Base-by-base conservation (phyloP, 2,888 invertebrate genomes). In the Coenonympha glycerion region DNA sequence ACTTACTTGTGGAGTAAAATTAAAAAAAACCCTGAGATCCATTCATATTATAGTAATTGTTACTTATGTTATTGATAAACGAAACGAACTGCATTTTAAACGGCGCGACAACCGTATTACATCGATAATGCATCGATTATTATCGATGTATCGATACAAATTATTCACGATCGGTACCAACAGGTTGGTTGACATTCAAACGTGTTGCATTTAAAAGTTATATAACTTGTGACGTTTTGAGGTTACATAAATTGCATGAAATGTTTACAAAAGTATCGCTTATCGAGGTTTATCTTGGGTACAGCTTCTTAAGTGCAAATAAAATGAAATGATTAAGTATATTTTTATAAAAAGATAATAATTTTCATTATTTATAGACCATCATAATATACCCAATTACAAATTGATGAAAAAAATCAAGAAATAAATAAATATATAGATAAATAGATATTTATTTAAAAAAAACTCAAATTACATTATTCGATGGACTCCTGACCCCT, bases 111-210 rank as follows among this genome's bases (percentile, higher is more conserved):
- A 18, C 22, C 24, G 47, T 26, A 46, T 49, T 47, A n/a, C n/a
- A 49, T 53, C 34, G 41, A 37, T 55, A 49, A 52, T n/a, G n/a
- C n/a, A n/a, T n/a, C n/a, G n/a, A n/a, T n/a, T n/a, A n/a, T n/a
- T n/a, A n/a, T 44, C 41, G 36, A 37, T 42, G 42, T 11, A 49
- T 49, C 46, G 49, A 26, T 28, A 52, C 49, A 44, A 44, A 52
- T 55, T 55, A 52, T 21, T 47, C 28, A 51, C 48, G 36, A 42
- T 42, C 34, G 15, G 15, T 18, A 30, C n/a, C n/a, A 52, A 49
- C 50, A 50, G 50, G 53, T 50, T 50, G 37, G 41, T 53, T 49
- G 46, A 53, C 52, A 52, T 42, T 47, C 42, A 41, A 52, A 37
- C 40, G n/a, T 36, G 47, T 47, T 47, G 39, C 39, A 34, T 36